A percentile compares a stretch with the other conserved stretches of the same genome.
phyloP scores from a whole-genome alignment of 2,888 invertebrate genomes.

The Sericinus montela region DNA sequence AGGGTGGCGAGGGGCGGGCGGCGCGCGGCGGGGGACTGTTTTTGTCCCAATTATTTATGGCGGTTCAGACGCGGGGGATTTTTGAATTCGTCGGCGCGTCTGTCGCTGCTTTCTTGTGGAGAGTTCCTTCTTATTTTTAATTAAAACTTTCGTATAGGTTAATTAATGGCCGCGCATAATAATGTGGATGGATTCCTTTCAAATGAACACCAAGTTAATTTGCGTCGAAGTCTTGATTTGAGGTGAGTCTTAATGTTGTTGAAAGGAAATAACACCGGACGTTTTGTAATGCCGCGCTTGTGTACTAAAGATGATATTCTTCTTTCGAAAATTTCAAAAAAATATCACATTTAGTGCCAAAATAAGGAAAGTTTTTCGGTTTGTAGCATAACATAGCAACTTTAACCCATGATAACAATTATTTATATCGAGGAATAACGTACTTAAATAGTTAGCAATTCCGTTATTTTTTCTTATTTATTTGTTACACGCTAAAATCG shows the following conservation, averaged over 20 bases:
- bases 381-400: too few relatives aligned
- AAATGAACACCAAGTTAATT: conserved; percentile 15
- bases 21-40: conserved; percentile 47
- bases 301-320: too few relatives aligned
- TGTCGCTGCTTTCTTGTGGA: conserved; percentile 66
- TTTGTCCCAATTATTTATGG: conserved; percentile 79
- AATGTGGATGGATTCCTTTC: conserved; percentile 39
- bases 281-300: background rate
- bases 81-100: conserved; percentile 68
- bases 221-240: conserved; percentile 19
- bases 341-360: too few relatives aligned
- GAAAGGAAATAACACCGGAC: conserved; percentile 6
- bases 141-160: conserved; percentile 74
- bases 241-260: conserved; percentile 1
- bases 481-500: conserved; percentile 8
- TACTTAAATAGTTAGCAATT: too few relatives aligned
- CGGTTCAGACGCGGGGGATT: conserved; percentile 72
- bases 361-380: too few relatives aligned
- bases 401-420: too few relatives aligned
- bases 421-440: too few relatives aligned
- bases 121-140: conserved; percentile 66
- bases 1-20: conserved; percentile 40
- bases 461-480: background rate
- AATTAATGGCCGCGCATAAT: conserved; percentile 63
- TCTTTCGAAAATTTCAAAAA: too few relatives aligned